Conservation (phyloP, 2,113 vertebrate genomes). For the Nerophis ophidion region DNA sequence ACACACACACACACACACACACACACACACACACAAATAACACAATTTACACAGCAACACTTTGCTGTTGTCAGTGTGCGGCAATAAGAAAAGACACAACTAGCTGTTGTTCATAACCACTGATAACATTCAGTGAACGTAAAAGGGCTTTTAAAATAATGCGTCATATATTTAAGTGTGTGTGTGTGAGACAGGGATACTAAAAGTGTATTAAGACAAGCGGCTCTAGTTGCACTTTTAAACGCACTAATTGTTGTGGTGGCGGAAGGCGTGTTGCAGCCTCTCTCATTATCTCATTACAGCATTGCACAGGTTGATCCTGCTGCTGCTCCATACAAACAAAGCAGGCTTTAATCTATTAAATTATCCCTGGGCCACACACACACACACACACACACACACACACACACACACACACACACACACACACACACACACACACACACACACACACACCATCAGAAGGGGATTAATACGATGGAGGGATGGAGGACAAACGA, state of each 20-base stretch:
- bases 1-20: constrained; percentile 32
- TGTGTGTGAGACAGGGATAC: not conserved
- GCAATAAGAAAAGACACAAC: not conserved
- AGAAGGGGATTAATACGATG: too few species aligned
- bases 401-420: constrained; percentile 8
- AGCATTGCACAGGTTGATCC: constrained; percentile 17
- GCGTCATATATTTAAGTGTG: not conserved
- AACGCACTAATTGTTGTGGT: not conserved
- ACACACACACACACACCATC: constrained; percentile 4
- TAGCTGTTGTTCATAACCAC: not conserved
- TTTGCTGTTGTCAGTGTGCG: too few species aligned
- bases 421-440: constrained; percentile 10
- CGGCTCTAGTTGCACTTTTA: not conserved
- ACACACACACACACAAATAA: constrained; percentile 11
- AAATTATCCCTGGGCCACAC: constrained; percentile 5
- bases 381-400: constrained; percentile 12
- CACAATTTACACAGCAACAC: too few species aligned
- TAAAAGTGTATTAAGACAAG: not conserved
- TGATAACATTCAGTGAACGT: not conserved
- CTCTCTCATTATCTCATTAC: constrained; percentile 22
- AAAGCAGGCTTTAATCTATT: constrained; percentile 12
- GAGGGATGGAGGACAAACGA: too few species aligned
- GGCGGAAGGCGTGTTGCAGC: constrained; percentile 2
- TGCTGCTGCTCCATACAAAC: constrained; percentile 6
- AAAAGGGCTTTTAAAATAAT: too few species aligned